Evolutionary conservation across 2,888 invertebrate species (phyloP).

Genomic region (Eurois occulta): DNA sequence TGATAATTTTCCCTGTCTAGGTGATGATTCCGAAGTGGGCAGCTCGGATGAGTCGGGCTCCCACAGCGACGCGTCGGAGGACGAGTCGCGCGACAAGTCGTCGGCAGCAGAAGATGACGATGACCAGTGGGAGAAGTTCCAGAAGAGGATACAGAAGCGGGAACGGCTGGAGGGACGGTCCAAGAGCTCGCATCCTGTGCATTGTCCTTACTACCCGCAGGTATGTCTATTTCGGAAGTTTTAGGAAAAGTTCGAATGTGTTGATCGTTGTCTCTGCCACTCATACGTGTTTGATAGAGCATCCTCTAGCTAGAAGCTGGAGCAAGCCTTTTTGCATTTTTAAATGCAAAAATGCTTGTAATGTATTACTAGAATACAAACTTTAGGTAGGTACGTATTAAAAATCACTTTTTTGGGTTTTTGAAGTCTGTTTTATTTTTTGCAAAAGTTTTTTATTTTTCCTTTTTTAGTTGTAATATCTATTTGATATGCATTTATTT

Average conservation of each 20-base stretch:
- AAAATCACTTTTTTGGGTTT: too few relatives aligned
- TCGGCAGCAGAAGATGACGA: constrained; percentile 93
- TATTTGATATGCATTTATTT: too few relatives aligned
- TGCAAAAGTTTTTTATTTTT: too few relatives aligned
- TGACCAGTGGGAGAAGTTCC: constrained; percentile 98
- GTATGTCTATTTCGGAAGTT: constrained; percentile 79
- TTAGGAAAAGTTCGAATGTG: not conserved
- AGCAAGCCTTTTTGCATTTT: too few relatives aligned
- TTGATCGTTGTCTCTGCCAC: too few relatives aligned
- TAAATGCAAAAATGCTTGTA: too few relatives aligned
- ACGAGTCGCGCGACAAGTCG: constrained; percentile 91
- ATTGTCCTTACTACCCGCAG: constrained; percentile 98
- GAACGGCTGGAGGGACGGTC: constrained; percentile 98
- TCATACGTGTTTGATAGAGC: not conserved
- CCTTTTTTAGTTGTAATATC: too few relatives aligned
- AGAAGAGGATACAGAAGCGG: constrained; percentile 95
- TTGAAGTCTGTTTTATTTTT: too few relatives aligned
- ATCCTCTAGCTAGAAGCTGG: too few relatives aligned
- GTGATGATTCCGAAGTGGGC: constrained; percentile 85
- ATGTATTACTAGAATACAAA: too few relatives aligned
- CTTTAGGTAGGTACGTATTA: too few relatives aligned
- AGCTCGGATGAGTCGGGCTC: constrained; percentile 88
- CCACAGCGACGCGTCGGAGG: constrained; percentile 86
- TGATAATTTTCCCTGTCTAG: constrained; percentile 56
- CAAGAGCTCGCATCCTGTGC: constrained; percentile 98